Evolutionary conservation across 2,113 vertebrate genomes (phyloP).

Genomic region (Marmota flaviventris): DNA sequence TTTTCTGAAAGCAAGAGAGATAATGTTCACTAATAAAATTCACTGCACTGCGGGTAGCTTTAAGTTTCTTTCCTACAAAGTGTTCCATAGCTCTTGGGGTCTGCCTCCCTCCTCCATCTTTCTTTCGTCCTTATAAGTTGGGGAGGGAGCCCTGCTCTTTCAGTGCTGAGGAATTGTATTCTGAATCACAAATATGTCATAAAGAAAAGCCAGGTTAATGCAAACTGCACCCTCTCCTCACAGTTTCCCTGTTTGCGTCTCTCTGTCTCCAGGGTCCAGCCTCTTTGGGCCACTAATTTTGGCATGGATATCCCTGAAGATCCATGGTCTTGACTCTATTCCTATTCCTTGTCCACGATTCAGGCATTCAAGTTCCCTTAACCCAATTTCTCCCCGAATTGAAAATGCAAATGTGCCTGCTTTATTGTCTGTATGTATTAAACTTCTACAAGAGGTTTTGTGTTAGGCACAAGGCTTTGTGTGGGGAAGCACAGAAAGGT

Average conservation of each 20-base stretch:
- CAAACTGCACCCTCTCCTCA: background rate
- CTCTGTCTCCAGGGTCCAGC: conserved; percentile 7
- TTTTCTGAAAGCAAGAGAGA: conserved; percentile 78
- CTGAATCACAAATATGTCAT: conserved; percentile 55
- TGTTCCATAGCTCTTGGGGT: conserved; percentile 12
- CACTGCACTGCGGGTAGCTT: conserved; percentile 1
- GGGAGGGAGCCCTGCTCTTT: background rate
- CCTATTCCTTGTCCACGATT: conserved; percentile 39
- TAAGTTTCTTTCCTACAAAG: conserved; percentile 58
- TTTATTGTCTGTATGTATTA: conserved; percentile 66
- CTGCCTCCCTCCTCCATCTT: background rate
- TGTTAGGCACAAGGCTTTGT: conserved; percentile 18
- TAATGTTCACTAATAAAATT: conserved; percentile 78
- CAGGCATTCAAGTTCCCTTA: conserved; percentile 63
- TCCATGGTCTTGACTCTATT: conserved; percentile 48
- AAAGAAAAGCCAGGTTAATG: conserved; percentile 14
- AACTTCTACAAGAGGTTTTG: conserved; percentile 66
- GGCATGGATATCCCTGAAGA: conserved; percentile 16
- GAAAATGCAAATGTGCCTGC: conserved; percentile 70
- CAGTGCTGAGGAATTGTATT: background rate
- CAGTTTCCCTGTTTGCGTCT: background rate
- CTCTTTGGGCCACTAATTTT: conserved; percentile 33
- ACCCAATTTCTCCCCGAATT: conserved; percentile 64
- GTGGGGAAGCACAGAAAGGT: background rate
- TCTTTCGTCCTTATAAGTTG: conserved; percentile 31